Conservation (phyloP, 2,888 invertebrate species). For the Trisateles emortualis region DNA sequence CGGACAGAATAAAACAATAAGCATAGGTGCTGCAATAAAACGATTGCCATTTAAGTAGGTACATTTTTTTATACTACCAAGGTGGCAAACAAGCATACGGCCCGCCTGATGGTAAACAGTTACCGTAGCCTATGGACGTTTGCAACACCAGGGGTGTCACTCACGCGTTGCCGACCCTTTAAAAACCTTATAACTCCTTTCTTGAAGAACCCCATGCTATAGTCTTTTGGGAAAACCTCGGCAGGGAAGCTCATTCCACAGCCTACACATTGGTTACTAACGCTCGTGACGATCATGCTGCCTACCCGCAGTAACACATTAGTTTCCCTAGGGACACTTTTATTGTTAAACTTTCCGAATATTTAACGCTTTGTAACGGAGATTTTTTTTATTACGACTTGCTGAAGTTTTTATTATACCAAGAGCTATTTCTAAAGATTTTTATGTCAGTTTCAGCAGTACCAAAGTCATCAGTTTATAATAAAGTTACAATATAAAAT, state of each 20-base stretch:
- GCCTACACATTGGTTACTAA: too few relatives aligned
- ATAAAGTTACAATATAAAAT: constrained; percentile 60
- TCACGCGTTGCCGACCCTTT: too few relatives aligned
- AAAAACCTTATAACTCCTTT: too few relatives aligned
- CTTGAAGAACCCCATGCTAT: too few relatives aligned
- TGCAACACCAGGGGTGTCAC: too few relatives aligned
- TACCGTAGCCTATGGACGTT: too few relatives aligned
- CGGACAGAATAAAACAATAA: constrained; percentile 27
- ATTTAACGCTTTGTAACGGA: constrained; percentile 72
- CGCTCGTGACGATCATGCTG: constrained; percentile 22
- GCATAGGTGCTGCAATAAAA: constrained; percentile 37
- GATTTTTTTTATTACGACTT: constrained; percentile 75
- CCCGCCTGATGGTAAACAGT: too few relatives aligned
- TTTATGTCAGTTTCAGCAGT: constrained; percentile 72
- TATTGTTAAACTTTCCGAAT: constrained; percentile 76
- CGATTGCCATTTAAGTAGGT: constrained; percentile 11
- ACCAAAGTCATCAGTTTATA: constrained; percentile 67
- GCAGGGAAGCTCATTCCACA: too few relatives aligned
- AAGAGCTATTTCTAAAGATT: constrained; percentile 72
- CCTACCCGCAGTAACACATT: constrained; percentile 51
- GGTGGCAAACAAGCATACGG: too few relatives aligned
- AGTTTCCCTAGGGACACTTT: constrained; percentile 62
- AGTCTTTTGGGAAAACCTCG: too few relatives aligned
- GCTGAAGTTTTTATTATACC: constrained; percentile 77
- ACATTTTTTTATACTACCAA: too few relatives aligned